Evolutionary conservation across 2,888 invertebrate genomes (phyloP).

Genomic region (Agriopis aurantiaria): DNA sequence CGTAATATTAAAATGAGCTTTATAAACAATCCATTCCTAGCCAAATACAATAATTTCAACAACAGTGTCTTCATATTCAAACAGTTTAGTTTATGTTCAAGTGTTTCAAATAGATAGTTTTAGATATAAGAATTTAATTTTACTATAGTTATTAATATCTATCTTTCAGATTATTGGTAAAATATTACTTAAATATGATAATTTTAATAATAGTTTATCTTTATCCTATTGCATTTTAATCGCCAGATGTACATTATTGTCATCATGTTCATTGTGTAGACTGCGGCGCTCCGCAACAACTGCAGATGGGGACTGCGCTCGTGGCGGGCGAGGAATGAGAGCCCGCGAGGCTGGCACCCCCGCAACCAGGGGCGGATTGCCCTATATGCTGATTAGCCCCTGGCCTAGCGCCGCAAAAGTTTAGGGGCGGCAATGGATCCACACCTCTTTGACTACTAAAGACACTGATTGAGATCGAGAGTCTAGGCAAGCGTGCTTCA

Average conservation of each 20-base stretch:
- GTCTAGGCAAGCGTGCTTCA: no score
- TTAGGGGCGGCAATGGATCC: no score
- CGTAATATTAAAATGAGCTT: constrained; percentile 18
- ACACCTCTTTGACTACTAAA: no score
- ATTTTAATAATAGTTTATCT: constrained; percentile 23
- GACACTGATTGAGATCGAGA: no score
- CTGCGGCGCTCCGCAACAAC: constrained; percentile 27
- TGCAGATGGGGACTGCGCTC: constrained; percentile 15
- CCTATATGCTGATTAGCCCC: no score
- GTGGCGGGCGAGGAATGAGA: not conserved
- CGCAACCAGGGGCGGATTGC: not conserved
- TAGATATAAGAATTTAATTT: constrained; percentile 6
- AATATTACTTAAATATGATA: constrained; percentile 11
- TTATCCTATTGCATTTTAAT: constrained; percentile 53
- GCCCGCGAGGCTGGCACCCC: not conserved
- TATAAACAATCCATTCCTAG: constrained; percentile 1
- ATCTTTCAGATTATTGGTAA: constrained; percentile 25
- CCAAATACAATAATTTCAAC: constrained; percentile 2
- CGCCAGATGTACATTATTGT: constrained; percentile 80
- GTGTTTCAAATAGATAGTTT: not conserved
- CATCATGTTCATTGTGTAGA: constrained; percentile 67
- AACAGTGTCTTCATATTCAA: not conserved
- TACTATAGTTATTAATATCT: not conserved
- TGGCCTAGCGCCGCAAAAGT: no score
- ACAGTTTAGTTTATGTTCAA: not conserved